A percentile compares a stretch with the other conserved stretches of the same genome.
Evolutionary conservation across 2,113 vertebrate genomes (phyloP).

Genomic region (Cromileptes altivelis): DNA sequence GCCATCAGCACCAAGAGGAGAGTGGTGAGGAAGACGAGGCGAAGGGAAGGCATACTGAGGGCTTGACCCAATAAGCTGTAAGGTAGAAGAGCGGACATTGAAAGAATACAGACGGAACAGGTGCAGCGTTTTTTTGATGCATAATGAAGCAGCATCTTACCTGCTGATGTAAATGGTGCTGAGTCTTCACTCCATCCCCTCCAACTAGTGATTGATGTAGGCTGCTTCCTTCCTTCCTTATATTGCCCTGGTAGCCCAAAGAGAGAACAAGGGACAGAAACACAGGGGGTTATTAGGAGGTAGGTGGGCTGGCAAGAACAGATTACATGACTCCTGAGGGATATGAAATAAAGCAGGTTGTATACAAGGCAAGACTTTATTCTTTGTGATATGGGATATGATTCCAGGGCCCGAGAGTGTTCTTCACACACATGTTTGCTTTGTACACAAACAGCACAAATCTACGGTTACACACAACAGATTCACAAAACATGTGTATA

Average conservation of each 20-base stretch:
- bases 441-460: slow-evolving; percentile 56
- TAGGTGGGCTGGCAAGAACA: slow-evolving; percentile 69
- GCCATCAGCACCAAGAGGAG: slow-evolving; percentile 58
- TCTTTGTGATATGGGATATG: slow-evolving; percentile 76
- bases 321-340: slow-evolving; percentile 78
- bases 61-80: slow-evolving; percentile 32
- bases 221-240: slow-evolving; percentile 65
- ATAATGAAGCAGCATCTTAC: slow-evolving; percentile 42
- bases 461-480: slow-evolving; percentile 53
- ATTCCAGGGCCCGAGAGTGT: slow-evolving; percentile 47
- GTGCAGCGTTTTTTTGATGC: not conserved
- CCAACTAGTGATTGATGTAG: slow-evolving; percentile 17
- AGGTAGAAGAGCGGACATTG: not conserved
- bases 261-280: slow-evolving; percentile 62
- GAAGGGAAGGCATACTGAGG: slow-evolving; percentile 61
- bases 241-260: slow-evolving; percentile 51
- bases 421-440: slow-evolving; percentile 49
- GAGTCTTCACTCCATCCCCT: slow-evolving; percentile 65
- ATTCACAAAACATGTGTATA: slow-evolving; percentile 12
- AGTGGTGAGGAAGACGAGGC: slow-evolving; percentile 64
- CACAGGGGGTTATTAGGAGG: slow-evolving; percentile 61
- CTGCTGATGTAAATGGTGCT: slow-evolving; percentile 46
- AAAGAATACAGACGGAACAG: not conserved
- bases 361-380: slow-evolving; percentile 71
- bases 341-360: slow-evolving; percentile 67